Evolutionary conservation across 2,797 vertebrate species (phyloP).

Genomic region (Spinus olivaceus): DNA sequence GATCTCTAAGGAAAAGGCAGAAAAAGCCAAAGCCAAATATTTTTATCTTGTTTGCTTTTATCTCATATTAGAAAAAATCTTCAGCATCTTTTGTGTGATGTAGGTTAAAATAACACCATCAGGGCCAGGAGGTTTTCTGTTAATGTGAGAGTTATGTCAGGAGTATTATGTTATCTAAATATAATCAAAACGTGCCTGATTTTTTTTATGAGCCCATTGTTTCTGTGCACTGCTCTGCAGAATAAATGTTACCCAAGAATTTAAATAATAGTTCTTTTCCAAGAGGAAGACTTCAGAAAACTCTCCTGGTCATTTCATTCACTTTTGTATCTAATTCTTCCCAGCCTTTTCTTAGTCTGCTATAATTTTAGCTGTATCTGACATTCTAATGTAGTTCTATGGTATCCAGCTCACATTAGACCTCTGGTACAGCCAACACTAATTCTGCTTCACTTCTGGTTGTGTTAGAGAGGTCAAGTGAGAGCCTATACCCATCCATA

Average conservation of each 20-base stretch:
- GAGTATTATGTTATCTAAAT: not conserved
- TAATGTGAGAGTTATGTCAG: constrained; percentile 4
- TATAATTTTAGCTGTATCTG: not conserved
- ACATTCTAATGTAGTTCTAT: not conserved
- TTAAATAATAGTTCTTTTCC: not conserved
- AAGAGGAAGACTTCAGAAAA: not conserved
- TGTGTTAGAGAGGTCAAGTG: not conserved
- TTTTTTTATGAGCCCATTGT: not conserved
- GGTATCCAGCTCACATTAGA: not conserved
- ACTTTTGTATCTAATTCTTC: not conserved
- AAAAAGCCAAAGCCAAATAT: not conserved
- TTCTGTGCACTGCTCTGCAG: not conserved
- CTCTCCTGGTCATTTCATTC: not conserved
- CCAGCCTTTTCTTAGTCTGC: not conserved
- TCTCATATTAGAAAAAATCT: not conserved
- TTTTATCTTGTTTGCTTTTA: not conserved
- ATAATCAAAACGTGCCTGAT: not conserved
- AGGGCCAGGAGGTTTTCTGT: not conserved
- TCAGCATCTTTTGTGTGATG: not conserved
- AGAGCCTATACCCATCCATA: not conserved
- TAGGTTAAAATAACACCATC: constrained; percentile 15
- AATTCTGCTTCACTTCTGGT: not conserved
- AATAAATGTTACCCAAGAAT: not conserved
- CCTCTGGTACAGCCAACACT: not conserved
- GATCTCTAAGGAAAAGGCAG: not conserved